Evolutionary conservation across 2,888 invertebrate species (phyloP), one percentile per base, ranked within the genome.

Genomic region (Microplitis deprimator): DNA sequence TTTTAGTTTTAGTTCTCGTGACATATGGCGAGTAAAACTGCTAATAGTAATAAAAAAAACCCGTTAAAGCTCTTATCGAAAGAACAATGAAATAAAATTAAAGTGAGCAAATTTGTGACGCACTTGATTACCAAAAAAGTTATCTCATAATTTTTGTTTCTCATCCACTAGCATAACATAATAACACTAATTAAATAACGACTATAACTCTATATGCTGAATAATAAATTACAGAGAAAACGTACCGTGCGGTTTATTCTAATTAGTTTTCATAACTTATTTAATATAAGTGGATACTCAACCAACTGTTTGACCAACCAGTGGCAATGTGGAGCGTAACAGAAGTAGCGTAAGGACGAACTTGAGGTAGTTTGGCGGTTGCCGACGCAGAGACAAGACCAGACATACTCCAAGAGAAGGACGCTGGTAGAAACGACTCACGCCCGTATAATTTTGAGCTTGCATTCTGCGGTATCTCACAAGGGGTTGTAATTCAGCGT

Each of bases 391-490:
- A 75, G 65, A 77, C 61, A 68, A 73, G 77, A 73, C 70, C 68
- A 38, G 71, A 40, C 69, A 68, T 50, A 70, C 50, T 72, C 72
- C 74, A 71, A 76, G 73, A 74, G 70, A 75, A 65, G 65, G 67
- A 72, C 59, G 59, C 40, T 61, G 82, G 76, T 74, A 76, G 83
- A 81, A 86, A 86, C 85, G 87, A 87, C 87, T 88, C 86, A 88
- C 86, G 87, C 87, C 87, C 87, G 85, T 89, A 86, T 88, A 89
- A 89, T 88, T 88, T 88, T 85, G 85, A 87, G 85, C 85, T 85
- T 85, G 86, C 87, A 88, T 88, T 88, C 86, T 88, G 88, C 83
- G 88, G 88, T 88, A 88, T 88, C 87, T 88, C 87, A 86, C 85
- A 84, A 87, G 87, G 87, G 87, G 86, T 85, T 87, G 87, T 88